Percentiles rank a stretch among this genome's conserved stretches.
Evolutionary conservation across 1,140 invertebrate genomes (phyloP).

Genomic region (Drepana arcuata): DNA sequence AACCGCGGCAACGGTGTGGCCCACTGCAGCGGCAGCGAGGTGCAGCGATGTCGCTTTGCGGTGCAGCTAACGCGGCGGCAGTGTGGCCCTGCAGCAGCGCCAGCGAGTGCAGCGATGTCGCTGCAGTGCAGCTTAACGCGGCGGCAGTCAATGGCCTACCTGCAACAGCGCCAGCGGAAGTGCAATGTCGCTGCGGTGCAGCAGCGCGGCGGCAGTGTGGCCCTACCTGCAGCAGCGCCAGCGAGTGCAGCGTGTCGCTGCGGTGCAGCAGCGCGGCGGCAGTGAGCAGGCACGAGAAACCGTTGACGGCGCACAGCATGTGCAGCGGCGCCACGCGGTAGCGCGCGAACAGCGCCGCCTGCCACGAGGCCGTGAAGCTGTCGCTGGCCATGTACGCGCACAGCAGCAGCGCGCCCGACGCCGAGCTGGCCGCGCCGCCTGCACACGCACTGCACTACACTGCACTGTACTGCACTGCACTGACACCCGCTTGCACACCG

Average conservation of each 20-base stretch:
- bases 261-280: conserved; percentile 79
- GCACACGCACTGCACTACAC: conserved; percentile 1
- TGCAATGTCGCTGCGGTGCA: no score
- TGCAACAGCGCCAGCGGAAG: no score
- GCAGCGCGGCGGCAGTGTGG: no score
- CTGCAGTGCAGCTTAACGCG: no score
- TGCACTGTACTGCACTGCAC: conserved; percentile 17
- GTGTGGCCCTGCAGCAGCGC: no score
- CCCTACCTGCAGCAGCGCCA: conserved; percentile 28
- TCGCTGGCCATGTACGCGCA: conserved; percentile 94
- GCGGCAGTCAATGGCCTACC: no score
- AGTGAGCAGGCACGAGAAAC: conserved; percentile 95
- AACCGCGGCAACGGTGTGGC: no score
- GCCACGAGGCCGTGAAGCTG: conserved; percentile 99
- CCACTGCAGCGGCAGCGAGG: no score
- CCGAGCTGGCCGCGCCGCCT: conserved; percentile 74
- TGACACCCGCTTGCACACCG: conserved; percentile 4
- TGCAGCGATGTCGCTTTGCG: no score
- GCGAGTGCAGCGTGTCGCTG: conserved; percentile 8
- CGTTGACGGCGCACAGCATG: conserved; percentile 98
- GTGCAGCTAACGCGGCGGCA: no score
- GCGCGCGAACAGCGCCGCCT: conserved; percentile 89
- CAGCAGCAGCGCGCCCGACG: conserved; percentile 90
- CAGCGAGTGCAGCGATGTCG: no score
- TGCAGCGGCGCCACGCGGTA: conserved; percentile 90